A percentile compares a stretch with the other conserved stretches of the same genome.
phyloP scores from a whole-genome alignment of 1,140 invertebrate species.

The Dreissena rostriformis region DNA sequence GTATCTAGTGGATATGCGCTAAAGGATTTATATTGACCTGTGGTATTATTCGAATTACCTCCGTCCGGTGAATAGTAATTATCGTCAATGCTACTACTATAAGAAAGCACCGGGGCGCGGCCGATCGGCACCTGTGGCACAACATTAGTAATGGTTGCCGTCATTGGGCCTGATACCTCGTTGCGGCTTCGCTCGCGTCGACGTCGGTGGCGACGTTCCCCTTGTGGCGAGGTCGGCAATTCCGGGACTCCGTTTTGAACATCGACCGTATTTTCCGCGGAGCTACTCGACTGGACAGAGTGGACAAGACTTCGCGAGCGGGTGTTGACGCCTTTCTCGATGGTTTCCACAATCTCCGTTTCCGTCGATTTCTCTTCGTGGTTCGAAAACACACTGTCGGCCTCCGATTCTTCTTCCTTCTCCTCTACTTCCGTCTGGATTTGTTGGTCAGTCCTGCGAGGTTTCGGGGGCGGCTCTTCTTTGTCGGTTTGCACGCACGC shows the following conservation, averaged over 20 bases:
- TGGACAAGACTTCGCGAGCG: conserved; percentile 69
- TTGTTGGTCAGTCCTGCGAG: conserved; percentile 27
- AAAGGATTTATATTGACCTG: conserved; percentile 58
- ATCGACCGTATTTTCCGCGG: conserved; percentile 26
- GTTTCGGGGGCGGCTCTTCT: conserved; percentile 51
- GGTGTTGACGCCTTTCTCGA: conserved; percentile 78
- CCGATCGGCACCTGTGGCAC: conserved; percentile 38
- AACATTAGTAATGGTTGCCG: conserved; percentile 55
- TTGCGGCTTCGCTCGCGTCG: conserved; percentile 63
- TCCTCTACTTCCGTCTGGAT: conserved; percentile 68
- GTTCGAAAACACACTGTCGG: conserved; percentile 50
- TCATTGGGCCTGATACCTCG: conserved; percentile 43
- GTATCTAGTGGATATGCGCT: conserved; percentile 36
- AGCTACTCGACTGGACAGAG: conserved; percentile 49
- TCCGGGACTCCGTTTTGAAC: conserved; percentile 39
- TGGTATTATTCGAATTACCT: conserved; percentile 39
- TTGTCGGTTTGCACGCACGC: conserved; percentile 42
- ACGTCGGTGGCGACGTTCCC: conserved; percentile 63
- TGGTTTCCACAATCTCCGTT: conserved; percentile 72
- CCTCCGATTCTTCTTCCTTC: conserved; percentile 46
- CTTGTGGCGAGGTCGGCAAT: conserved; percentile 56
- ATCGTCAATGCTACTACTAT: conserved; percentile 77
- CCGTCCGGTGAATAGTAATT: conserved; percentile 67
- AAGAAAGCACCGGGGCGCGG: conserved; percentile 65
- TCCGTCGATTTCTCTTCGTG: conserved; percentile 69